phyloP scores from a whole-genome alignment of 2,113 vertebrate species.

The Notarius quadriscutis region DNA sequence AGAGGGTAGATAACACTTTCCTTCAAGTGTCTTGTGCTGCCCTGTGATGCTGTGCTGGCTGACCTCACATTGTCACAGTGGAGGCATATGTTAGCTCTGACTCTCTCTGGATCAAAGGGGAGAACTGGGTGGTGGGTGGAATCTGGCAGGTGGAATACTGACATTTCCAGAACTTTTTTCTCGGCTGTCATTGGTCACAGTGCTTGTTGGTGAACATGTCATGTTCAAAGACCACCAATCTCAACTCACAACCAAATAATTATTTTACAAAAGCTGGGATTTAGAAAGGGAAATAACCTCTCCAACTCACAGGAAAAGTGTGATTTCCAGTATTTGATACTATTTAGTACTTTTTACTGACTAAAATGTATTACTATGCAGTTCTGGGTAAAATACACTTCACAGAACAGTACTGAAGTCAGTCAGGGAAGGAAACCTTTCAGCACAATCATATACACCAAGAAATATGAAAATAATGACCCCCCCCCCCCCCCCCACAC shows the following conservation, averaged over 20 bases:
- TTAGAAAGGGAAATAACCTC: not conserved
- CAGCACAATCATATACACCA: not conserved
- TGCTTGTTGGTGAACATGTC: not conserved
- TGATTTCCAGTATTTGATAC: not conserved
- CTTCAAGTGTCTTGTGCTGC: not conserved
- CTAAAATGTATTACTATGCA: not conserved
- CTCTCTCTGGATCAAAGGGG: not conserved
- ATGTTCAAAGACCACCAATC: not conserved
- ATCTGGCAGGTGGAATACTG: not conserved
- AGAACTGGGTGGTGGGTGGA: not conserved
- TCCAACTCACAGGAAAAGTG: not conserved
- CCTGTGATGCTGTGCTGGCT: not conserved
- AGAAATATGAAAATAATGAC: not conserved
- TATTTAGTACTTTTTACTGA: not conserved
- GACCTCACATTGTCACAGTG: not conserved
- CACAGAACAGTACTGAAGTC: not conserved
- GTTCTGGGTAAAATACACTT: not conserved
- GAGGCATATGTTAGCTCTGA: not conserved
- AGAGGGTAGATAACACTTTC: not conserved
- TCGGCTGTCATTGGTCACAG: not conserved
- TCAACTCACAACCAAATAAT: not conserved
- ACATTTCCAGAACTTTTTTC: not conserved
- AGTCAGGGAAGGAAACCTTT: not conserved
- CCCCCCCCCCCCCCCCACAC: constrained; percentile 17
- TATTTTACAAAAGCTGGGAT: not conserved